Percentiles rank a stretch among this genome's conserved stretches.
phyloP scores from a whole-genome alignment of 2,113 vertebrate genomes.

The Mus spicilegus region DNA sequence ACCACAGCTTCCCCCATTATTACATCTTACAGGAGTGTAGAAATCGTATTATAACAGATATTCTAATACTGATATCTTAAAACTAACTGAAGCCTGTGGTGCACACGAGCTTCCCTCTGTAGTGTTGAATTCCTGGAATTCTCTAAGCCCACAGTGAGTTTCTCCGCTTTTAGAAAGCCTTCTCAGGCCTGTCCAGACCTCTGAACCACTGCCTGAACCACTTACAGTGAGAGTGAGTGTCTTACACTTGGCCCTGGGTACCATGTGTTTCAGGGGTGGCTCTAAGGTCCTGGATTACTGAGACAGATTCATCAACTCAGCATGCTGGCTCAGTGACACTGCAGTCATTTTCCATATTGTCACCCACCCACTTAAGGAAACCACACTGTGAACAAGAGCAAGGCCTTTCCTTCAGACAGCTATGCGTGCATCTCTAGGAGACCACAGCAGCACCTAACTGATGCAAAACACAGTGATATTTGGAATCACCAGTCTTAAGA shows the following conservation, averaged over 20 bases:
- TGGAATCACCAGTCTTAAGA: not conserved
- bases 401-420: not conserved
- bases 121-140: not conserved
- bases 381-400: not conserved
- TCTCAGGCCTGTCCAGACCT: too few relatives aligned
- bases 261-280: accelerated
- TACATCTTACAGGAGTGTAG: not conserved
- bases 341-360: not conserved
- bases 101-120: not conserved
- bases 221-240: accelerated
- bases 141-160: not conserved
- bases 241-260: not conserved
- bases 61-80: accelerated
- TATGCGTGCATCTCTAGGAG: not conserved
- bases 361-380: not conserved
- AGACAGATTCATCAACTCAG: not conserved
- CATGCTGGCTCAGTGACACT: not conserved
- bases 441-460: not conserved
- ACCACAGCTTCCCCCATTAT: not conserved
- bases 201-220: not conserved
- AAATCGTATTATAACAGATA: not conserved
- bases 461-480: not conserved
- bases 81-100: not conserved
- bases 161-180: not conserved
- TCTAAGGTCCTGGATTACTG: not conserved